phyloP scores from a whole-genome alignment of 2,888 invertebrate genomes.

The Celastrina argiolus region DNA sequence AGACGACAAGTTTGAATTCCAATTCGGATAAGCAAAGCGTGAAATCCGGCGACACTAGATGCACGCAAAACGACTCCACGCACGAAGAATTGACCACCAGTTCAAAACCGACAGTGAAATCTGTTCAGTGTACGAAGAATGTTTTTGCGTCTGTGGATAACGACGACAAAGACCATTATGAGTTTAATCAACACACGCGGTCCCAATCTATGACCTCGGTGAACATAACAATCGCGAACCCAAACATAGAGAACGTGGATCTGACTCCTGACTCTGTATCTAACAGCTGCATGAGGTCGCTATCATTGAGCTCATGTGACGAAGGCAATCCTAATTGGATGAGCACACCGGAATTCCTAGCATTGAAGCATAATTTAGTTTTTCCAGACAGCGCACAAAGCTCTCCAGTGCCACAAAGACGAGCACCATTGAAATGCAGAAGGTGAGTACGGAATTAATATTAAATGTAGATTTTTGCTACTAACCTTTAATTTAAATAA shows the following conservation, averaged over 20 bases:
- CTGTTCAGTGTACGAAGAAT: constrained; percentile 59
- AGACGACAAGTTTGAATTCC: constrained; percentile 71
- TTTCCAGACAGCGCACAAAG: constrained; percentile 89
- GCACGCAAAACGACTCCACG: constrained; percentile 62
- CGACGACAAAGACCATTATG: constrained; percentile 59
- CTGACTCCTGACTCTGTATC: constrained; percentile 81
- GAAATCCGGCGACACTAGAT: constrained; percentile 64
- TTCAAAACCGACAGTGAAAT: constrained; percentile 63
- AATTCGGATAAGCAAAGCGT: constrained; percentile 74
- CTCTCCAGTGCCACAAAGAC: constrained; percentile 84
- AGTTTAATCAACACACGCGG: constrained; percentile 66
- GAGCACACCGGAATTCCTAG: constrained; percentile 87
- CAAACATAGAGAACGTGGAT: constrained; percentile 84
- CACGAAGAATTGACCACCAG: constrained; percentile 62
- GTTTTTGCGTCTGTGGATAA: constrained; percentile 58
- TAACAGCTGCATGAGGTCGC: constrained; percentile 78
- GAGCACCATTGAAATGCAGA: constrained; percentile 80
- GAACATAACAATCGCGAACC: constrained; percentile 84
- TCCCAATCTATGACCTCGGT: constrained; percentile 81
- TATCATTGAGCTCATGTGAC: constrained; percentile 82
- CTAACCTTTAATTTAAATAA: no score
- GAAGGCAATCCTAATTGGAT: constrained; percentile 89
- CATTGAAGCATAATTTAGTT: constrained; percentile 87
- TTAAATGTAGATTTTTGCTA: neutral
- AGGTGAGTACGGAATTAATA: constrained; percentile 49